Percentiles rank a stretch among this genome's conserved stretches.
Conservation (phyloP, 2,113 vertebrate species). For the Scomber scombrus region DNA sequence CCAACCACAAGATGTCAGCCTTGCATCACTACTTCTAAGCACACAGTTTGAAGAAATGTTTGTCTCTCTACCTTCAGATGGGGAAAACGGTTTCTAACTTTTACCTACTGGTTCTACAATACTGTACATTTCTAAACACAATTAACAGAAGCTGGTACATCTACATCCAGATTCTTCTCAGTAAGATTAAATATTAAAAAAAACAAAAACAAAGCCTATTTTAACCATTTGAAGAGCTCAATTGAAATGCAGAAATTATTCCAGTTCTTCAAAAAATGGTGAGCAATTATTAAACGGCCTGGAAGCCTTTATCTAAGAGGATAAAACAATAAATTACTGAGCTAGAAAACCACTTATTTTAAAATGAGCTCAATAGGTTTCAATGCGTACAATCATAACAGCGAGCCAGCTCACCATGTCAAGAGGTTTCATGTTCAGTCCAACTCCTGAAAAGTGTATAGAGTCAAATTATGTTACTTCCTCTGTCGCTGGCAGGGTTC, state of each 20-base stretch:
- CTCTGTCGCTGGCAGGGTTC: slow-evolving; percentile 11
- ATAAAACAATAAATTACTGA: slow-evolving; percentile 69
- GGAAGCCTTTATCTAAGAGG: slow-evolving; percentile 12
- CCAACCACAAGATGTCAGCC: slow-evolving; percentile 57
- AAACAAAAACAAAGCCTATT: neutral
- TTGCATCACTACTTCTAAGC: slow-evolving; percentile 49
- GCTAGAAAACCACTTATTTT: slow-evolving; percentile 40
- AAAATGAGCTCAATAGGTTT: slow-evolving; percentile 37
- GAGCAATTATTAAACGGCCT: slow-evolving; percentile 3
- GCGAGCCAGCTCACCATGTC: slow-evolving; percentile 75
- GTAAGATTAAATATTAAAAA: neutral
- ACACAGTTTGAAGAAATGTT: neutral
- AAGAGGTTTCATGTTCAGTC: slow-evolving; percentile 33
- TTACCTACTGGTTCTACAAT: slow-evolving; percentile 32
- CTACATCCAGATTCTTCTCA: neutral
- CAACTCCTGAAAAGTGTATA: neutral
- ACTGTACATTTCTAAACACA: slow-evolving; percentile 43
- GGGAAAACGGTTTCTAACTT: neutral
- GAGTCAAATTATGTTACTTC: slow-evolving; percentile 6
- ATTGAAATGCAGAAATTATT: slow-evolving; percentile 18
- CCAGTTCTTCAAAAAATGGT: slow-evolving; percentile 3
- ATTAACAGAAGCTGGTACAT: slow-evolving; percentile 11
- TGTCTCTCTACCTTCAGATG: neutral
- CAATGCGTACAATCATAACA: slow-evolving; percentile 46
- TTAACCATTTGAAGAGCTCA: neutral